phyloP scores from a whole-genome alignment of 1,140 invertebrate species.

The Drosophila obscura region DNA sequence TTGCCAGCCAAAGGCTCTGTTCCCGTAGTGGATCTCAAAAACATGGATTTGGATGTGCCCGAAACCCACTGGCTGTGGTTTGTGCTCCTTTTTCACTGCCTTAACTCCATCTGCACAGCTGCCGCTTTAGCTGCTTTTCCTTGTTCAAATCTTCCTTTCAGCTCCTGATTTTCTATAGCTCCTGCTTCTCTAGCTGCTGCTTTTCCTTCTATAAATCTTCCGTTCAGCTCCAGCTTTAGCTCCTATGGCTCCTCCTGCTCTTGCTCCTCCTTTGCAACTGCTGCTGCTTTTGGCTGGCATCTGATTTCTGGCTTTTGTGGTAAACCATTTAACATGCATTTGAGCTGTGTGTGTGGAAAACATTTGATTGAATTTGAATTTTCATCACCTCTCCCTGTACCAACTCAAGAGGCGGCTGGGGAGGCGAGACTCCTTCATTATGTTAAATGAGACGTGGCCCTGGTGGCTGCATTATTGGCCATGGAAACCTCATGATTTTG shows the following conservation, averaged over 20 bases:
- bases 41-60: too few species aligned
- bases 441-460: conserved; percentile 37
- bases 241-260: conserved; percentile 18
- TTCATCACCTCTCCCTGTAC: not conserved
- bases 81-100: too few species aligned
- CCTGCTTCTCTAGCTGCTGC: too few species aligned
- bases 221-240: too few species aligned
- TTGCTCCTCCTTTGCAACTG: not conserved
- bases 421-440: conserved; percentile 22
- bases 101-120: too few species aligned
- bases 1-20: too few species aligned
- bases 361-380: conserved; percentile 52
- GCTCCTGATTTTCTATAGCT: too few species aligned
- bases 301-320: conserved; percentile 47
- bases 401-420: not conserved
- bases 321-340: conserved; percentile 46
- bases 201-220: too few species aligned
- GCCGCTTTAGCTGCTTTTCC: too few species aligned
- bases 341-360: conserved; percentile 37
- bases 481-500: conserved; percentile 28
- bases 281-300: conserved; percentile 12
- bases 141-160: too few species aligned
- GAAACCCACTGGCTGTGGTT: too few species aligned
- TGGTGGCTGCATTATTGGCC: conserved; percentile 6
- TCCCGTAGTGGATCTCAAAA: too few species aligned